A percentile compares a stretch with the other conserved stretches of the same genome.
Conservation (phyloP, 2,797 vertebrate species). For the Tenualosa ilisha region DNA sequence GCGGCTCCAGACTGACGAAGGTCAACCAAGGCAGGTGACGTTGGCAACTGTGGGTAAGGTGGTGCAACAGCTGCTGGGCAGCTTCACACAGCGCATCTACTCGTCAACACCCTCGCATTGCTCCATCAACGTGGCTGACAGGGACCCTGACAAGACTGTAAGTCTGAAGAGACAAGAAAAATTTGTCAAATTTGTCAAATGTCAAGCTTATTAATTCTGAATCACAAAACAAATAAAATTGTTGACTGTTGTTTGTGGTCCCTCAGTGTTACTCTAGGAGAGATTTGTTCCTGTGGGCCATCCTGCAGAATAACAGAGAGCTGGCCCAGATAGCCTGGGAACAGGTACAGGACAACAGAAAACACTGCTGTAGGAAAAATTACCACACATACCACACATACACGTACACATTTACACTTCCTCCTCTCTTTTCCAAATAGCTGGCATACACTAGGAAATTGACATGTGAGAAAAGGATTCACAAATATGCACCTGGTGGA, state of each 20-base stretch:
- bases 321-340: conserved; percentile 91
- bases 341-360: conserved; percentile 75
- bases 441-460: too few relatives aligned
- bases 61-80: conserved; percentile 85
- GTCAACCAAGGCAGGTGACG: conserved; percentile 53
- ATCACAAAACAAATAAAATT: too few relatives aligned
- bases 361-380: not conserved
- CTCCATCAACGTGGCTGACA: not conserved
- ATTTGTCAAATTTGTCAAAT: too few relatives aligned
- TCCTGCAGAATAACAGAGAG: conserved; percentile 86
- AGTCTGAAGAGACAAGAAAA: not conserved
- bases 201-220: too few relatives aligned
- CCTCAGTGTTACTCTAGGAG: conserved; percentile 68
- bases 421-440: too few relatives aligned
- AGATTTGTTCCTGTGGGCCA: conserved; percentile 93
- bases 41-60: conserved; percentile 83
- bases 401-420: too few relatives aligned
- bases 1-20: conserved; percentile 59
- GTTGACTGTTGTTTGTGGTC: not conserved
- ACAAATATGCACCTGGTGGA: too few relatives aligned
- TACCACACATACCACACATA: too few relatives aligned
- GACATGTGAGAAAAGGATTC: too few relatives aligned
- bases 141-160: not conserved
- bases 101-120: conserved; percentile 33
- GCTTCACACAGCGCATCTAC: conserved; percentile 84